phyloP scores from a whole-genome alignment of 2,888 invertebrate species.

The Lordiphosa andalusiaca region DNA sequence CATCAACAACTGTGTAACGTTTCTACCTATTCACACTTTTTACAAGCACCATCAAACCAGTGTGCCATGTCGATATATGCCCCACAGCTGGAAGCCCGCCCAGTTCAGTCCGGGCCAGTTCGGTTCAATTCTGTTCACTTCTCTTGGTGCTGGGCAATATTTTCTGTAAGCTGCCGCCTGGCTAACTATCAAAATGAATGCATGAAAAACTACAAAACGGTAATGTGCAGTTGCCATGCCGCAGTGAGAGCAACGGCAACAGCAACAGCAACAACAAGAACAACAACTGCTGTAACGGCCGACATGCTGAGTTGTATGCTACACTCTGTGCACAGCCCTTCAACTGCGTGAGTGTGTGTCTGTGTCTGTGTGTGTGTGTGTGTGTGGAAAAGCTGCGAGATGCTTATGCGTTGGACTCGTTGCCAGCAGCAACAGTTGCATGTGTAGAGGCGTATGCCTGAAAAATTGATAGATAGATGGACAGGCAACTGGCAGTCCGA shows the following conservation, averaged over 20 bases:
- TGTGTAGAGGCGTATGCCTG: constrained; percentile 22
- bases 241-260: constrained; percentile 23
- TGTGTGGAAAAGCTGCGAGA: constrained; percentile 31
- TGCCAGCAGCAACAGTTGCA: constrained; percentile 49
- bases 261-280: constrained; percentile 4
- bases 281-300: constrained; percentile 25
- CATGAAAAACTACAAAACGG: constrained; percentile 69
- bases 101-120: too few relatives aligned
- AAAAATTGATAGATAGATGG: constrained; percentile 63
- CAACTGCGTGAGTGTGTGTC: constrained; percentile 3
- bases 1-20: too few relatives aligned
- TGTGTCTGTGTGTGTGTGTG: constrained; percentile 1
- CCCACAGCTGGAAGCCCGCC: too few relatives aligned
- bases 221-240: constrained; percentile 63
- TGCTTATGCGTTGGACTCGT: constrained; percentile 51
- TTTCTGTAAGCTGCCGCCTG: constrained; percentile 45
- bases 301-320: constrained; percentile 39
- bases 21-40: too few relatives aligned
- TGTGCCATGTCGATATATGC: too few relatives aligned
- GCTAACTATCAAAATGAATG: constrained; percentile 64
- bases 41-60: too few relatives aligned
- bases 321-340: constrained; percentile 11
- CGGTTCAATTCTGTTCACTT: constrained; percentile 4
- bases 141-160: constrained; percentile 40
- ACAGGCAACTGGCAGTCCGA: constrained; percentile 22